These are phyloP conservation scores for human (Homo sapiens) DNA, from an alignment of 2,113 vertebrate genomes.

Conservation along the genomic window GRCh38 chr14:41443001-41443500, in stretches of 20 bases:
- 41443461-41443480: not conserved
- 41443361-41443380: not conserved
- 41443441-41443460: not conserved
- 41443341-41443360: not conserved
- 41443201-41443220: not conserved
- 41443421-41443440: not conserved
- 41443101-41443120: not conserved
- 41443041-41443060: not conserved
- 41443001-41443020: too few relatives aligned
- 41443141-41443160: not conserved
- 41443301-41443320: not conserved
- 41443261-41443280: not conserved
- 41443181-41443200: not conserved
- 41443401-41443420: not conserved
- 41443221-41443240: not conserved
- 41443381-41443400: not conserved
- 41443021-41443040: too few relatives aligned
- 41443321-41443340: not conserved
- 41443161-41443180: not conserved
- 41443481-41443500: not conserved
- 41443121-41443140: not conserved
- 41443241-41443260: not conserved
- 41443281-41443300: not conserved
- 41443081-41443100: not conserved
- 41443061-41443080: not conserved